A percentile compares a stretch with the other conserved stretches of the same genome.
Evolutionary conservation across 2,113 vertebrate genomes (phyloP).

Genomic region (Cnemophilus loriae): DNA sequence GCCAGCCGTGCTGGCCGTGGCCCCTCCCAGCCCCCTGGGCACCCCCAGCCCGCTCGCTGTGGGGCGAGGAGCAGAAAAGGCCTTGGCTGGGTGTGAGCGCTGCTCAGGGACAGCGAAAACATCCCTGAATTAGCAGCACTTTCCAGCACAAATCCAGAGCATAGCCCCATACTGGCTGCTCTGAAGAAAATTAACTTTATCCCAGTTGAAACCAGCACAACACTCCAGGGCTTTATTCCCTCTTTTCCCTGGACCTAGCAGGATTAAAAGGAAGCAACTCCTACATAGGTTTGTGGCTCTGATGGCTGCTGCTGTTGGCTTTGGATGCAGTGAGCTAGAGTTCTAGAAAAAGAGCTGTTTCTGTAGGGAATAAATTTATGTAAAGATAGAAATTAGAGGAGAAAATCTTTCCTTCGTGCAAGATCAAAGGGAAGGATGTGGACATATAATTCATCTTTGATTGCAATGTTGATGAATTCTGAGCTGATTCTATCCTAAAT

Average conservation of each 20-base stretch:
- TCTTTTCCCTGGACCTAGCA: not conserved
- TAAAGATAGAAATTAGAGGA: not conserved
- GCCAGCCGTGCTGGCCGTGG: not conserved
- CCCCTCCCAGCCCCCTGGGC: not conserved
- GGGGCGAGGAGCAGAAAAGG: not conserved
- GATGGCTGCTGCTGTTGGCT: not conserved
- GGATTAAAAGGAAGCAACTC: not conserved
- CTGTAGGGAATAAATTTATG: not conserved
- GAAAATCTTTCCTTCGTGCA: not conserved
- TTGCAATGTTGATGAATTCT: not conserved
- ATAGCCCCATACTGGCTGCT: not conserved
- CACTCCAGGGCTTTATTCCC: not conserved
- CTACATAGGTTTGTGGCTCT: not conserved
- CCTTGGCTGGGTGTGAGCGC: not conserved
- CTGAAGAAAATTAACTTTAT: not conserved
- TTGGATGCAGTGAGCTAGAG: not conserved
- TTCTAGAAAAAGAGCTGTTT: not conserved
- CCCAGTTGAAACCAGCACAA: not conserved
- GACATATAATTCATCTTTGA: not conserved
- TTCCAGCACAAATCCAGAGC: not conserved
- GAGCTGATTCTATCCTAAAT: not conserved
- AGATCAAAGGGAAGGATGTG: not conserved
- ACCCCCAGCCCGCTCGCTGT: not conserved
- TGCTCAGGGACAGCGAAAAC: not conserved
- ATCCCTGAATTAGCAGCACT: accelerated